Evolutionary conservation across 2,797 vertebrate genomes (phyloP), one percentile per base, ranked within the genome.

Genomic region (Myoxocephalus aenaeus): DNA sequence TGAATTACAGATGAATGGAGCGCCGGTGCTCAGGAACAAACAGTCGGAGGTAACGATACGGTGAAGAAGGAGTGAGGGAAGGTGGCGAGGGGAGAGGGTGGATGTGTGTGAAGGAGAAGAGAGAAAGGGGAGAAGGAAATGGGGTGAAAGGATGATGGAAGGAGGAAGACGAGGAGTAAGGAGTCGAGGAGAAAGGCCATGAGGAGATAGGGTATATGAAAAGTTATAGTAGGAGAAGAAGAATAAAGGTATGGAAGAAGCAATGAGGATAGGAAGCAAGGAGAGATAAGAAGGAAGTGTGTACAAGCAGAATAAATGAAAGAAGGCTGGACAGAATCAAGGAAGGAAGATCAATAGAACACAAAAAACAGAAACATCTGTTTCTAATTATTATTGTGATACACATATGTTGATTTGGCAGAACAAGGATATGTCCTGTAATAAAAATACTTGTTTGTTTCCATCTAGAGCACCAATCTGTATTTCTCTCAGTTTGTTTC

Each of bases 1-100:
- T 86, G 79, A 90, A 92, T 84, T 80, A 70, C 81, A 81, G 78
- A 85, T 85, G 88, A 84, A 89, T 68, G 67, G 81, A 83, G 75
- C 76, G 22, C 17, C 1, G 69, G 38, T 56, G 64, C 70, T 85
- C 61, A 75, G 65, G 68, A 82, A 77, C 62, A 84, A 80, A 82
- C 73, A 76, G 68, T 64, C 61, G 29, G 72, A 77, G 38, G 65
- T 76, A 71, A 75, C 65, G 69, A 77, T 53, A 68, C 56, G 66
- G 64, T 69, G 36, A 48, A n/a, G 25, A 42, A 51, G 25, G 56
- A 53, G 20, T 17, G 40, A 42, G 10, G 34, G 25, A n/a, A 74
- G 54, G 64, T 46, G 48, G 51, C 13, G 51, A 46, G 34, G 48
- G 25, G 48, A 5, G 18, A 12, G 29, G 15, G 42, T 34, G 34